Evolutionary conservation across 2,888 invertebrate genomes (phyloP), one percentile per base, ranked within the genome.

Genomic region (Halictus quadricinctus): DNA sequence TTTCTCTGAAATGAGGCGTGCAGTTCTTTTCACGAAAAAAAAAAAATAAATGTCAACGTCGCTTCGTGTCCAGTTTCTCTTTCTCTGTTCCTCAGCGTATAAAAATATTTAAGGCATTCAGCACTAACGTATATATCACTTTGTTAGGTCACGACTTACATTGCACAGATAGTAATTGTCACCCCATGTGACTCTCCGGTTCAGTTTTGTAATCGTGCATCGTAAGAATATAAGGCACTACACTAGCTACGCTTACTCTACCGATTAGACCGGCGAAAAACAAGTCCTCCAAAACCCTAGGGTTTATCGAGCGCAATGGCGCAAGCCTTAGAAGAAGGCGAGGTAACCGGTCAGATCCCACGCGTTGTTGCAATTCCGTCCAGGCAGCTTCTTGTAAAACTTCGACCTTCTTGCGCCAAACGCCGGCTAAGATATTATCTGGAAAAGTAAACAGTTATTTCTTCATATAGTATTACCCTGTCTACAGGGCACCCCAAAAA

Each of bases 201-300:
- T 94, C 94, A 84, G 93, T 90, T 92, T 94, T 94, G 86, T 93
- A 94, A 90, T 94, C 94, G 91, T 93, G 94, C 94, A 94, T 94
- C 86, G 93, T 97, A 90, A 99, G 96, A 93, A 99, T 97, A 92
- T 97, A 98, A 48, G 99, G 99, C 94, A 99, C 97, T 90, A 99
- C 98, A 93, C 97, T 98, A 93, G 99, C 98, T 84, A 99, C 98
- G 95, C 98, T 98, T 91, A 99, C 98, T 94, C 97, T 98, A 8
- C 98, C 99, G 74, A 98, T 97, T 86, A 99, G 96, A 76, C 98
- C 98, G 6, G 98, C 97, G 93, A 99, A 99, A 95, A 99, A 99
- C 79, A 99, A 96, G 93, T 99, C 98, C 94, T 99, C 99, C 79
- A 99, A 95, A 85, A 97, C 96, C 21, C 96, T 95, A 2, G 97